A percentile compares a stretch with the other conserved stretches of the same genome.
These are phyloP conservation scores for Chalcosyrphus nemorum DNA, from an alignment of 2,888 invertebrate species.

Conservation along the genomic window DNA sequence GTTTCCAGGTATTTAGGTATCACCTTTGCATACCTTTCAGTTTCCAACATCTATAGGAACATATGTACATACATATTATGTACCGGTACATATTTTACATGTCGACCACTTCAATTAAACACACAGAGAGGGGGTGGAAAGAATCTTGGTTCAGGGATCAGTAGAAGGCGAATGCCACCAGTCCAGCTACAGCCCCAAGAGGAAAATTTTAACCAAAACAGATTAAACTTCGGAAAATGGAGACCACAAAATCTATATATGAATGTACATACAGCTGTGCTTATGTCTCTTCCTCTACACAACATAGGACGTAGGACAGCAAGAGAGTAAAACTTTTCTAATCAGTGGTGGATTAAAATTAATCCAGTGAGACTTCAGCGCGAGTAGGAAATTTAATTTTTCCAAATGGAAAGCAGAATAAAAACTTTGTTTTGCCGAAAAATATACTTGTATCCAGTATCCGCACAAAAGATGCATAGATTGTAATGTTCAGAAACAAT, in stretches of 20 bases:
- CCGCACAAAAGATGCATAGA: not conserved
- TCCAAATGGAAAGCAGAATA: conserved; percentile 32
- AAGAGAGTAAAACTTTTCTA: conserved; percentile 70
- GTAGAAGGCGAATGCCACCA: conserved; percentile 20
- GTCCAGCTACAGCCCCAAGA: conserved; percentile 45
- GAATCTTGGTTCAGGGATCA: conserved; percentile 17
- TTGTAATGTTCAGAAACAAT: conserved; percentile 10
- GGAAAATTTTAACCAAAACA: conserved; percentile 64
- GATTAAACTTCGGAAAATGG: conserved; percentile 67
- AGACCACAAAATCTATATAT: conserved; percentile 60
- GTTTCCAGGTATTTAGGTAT: conserved; percentile 69
- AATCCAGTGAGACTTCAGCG: conserved; percentile 65
- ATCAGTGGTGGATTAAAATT: conserved; percentile 73
- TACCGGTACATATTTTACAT: conserved; percentile 27
- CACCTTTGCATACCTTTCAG: conserved; percentile 50
- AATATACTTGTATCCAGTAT: not conserved
- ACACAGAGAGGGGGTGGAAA: not conserved
- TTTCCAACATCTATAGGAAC: conserved; percentile 3
- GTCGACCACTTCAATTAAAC: conserved; percentile 41
- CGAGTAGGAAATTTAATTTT: conserved; percentile 45
- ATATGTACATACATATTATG: conserved; percentile 4
- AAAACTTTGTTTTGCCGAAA: conserved; percentile 19
- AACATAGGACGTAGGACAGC: conserved; percentile 49
- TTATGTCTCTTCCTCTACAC: not conserved
- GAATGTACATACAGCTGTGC: not conserved